Evolutionary conservation across 2,888 invertebrate species (phyloP).

Genomic region (Diplolepis rosae): DNA sequence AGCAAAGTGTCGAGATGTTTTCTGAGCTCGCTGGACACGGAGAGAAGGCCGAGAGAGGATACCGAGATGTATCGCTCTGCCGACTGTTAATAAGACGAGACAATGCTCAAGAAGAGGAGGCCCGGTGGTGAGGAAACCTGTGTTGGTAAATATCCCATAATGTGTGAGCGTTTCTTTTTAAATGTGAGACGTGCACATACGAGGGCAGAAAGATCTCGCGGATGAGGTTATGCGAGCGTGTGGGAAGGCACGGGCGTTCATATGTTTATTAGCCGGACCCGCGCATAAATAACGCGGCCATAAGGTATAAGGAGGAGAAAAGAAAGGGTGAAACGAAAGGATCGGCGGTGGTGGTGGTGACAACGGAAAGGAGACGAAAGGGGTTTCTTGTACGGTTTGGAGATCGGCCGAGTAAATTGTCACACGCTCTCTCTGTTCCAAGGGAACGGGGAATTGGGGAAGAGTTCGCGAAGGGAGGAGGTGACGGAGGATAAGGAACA

Average conservation of each 20-base stretch:
- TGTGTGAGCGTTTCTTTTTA: constrained; percentile 42
- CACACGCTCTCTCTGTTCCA: constrained; percentile 69
- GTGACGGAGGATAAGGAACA: constrained; percentile 41
- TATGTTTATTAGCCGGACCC: constrained; percentile 73
- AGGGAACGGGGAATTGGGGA: constrained; percentile 64
- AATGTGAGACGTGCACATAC: constrained; percentile 35
- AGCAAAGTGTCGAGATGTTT: constrained; percentile 55
- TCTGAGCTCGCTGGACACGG: constrained; percentile 31
- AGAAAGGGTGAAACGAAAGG: constrained; percentile 59
- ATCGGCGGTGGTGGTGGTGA: constrained; percentile 36
- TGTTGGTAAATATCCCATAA: constrained; percentile 42
- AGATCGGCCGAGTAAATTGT: constrained; percentile 73
- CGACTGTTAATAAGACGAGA: constrained; percentile 72
- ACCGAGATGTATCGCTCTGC: constrained; percentile 63
- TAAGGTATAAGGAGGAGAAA: constrained; percentile 66
- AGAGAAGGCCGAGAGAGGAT: constrained; percentile 35
- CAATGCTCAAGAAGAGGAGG: constrained; percentile 63
- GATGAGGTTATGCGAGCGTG: constrained; percentile 46
- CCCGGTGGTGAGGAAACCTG: constrained; percentile 34
- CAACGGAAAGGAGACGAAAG: constrained; percentile 40
- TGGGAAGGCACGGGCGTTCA: constrained; percentile 70
- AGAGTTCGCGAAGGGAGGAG: constrained; percentile 46
- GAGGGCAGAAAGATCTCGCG: constrained; percentile 41
- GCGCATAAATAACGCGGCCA: constrained; percentile 73
- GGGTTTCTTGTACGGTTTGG: constrained; percentile 51